These are phyloP conservation scores for Coregonus sp. DNA, from an alignment of 2,797 vertebrate genomes.

Conservation along the genomic window DNA sequence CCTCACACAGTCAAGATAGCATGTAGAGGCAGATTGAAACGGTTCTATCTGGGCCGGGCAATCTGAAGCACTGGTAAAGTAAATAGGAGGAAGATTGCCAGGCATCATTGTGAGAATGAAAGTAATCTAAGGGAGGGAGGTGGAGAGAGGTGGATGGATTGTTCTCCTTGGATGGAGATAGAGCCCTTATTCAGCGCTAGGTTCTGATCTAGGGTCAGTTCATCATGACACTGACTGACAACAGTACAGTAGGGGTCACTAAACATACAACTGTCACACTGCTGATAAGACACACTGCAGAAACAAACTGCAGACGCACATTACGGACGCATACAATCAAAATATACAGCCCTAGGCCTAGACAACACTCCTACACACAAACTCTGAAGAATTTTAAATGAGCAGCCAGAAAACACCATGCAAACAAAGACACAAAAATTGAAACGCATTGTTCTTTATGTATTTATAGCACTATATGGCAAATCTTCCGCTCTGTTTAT, in stretches of 20 bases:
- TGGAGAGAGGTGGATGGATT: background rate
- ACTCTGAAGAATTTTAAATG: background rate
- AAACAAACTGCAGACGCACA: background rate
- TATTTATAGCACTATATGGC: background rate
- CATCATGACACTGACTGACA: background rate
- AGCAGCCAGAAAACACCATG: background rate
- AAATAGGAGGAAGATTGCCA: background rate
- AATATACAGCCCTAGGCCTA: background rate
- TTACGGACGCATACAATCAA: background rate
- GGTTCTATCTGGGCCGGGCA: background rate
- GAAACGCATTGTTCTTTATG: background rate
- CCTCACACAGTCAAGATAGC: background rate
- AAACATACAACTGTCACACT: background rate
- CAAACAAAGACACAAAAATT: background rate
- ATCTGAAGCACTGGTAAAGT: background rate
- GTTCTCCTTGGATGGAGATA: background rate
- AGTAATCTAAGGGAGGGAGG: background rate
- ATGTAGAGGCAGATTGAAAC: background rate
- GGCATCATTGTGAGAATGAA: constrained; percentile 4
- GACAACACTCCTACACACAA: background rate
- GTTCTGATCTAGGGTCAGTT: background rate
- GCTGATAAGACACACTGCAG: background rate
- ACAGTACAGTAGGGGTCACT: background rate
- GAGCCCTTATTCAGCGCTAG: background rate
- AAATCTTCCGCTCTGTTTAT: background rate